Conservation (phyloP, 1,140 invertebrate species). For the Musca domestica region DNA sequence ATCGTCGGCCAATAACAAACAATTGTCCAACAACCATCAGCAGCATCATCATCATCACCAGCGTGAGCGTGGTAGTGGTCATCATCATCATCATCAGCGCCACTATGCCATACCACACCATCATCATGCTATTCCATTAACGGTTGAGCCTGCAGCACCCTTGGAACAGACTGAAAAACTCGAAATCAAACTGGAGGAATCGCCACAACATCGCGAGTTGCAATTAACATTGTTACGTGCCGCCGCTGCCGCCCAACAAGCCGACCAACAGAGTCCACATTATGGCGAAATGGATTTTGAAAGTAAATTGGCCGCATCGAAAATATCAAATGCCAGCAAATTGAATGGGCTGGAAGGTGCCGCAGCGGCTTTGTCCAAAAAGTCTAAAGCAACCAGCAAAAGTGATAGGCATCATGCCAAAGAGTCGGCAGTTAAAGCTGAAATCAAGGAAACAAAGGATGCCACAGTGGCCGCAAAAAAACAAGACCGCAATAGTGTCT, state of each 20-base stretch:
- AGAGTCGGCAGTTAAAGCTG: background rate
- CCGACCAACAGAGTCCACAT: constrained; percentile 28
- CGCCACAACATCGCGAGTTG: constrained; percentile 42
- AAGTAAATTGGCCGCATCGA: constrained; percentile 47
- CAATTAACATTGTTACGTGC: constrained; percentile 41
- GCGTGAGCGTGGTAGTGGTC: background rate
- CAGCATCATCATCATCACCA: constrained; percentile 27
- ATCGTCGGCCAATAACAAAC: constrained; percentile 1
- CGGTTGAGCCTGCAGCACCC: constrained; percentile 48
- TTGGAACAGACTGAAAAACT: constrained; percentile 50
- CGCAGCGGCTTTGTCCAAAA: background rate
- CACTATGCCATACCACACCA: constrained; percentile 37
- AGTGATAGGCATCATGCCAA: constrained; percentile 14
- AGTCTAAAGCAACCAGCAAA: background rate
- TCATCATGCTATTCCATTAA: constrained; percentile 47
- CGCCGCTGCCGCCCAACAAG: constrained; percentile 15
- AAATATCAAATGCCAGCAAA: constrained; percentile 43
- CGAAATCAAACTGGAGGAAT: constrained; percentile 48
- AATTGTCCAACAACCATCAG: constrained; percentile 31
- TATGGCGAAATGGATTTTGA: constrained; percentile 47
- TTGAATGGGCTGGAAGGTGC: constrained; percentile 15
- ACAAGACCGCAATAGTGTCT: too few species aligned
- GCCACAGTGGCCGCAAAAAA: background rate
- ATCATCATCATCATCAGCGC: constrained; percentile 23
- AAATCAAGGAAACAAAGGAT: background rate